Evolutionary conservation across 2,797 vertebrate genomes (phyloP), one percentile per base, ranked within the genome.

Genomic region (Danio jaintianensis): DNA sequence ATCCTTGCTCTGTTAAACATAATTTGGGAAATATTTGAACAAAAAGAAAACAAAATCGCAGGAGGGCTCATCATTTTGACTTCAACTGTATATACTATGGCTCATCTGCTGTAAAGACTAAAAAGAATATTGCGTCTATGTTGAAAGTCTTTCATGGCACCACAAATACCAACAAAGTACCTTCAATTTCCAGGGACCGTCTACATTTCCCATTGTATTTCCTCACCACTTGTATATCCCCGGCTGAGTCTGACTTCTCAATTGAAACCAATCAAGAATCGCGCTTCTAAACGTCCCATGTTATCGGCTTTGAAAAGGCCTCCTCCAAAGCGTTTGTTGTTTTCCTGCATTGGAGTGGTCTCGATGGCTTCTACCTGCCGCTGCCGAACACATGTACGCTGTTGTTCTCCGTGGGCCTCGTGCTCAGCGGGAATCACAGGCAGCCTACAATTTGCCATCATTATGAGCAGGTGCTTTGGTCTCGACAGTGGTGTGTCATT

Each of bases 371-470:
- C 45, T 82, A 75, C 79, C 83, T 82, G 76, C 66, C 63, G 42
- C 56, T 70, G 64, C 72, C 29, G 63, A 70, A 78, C 82, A 63
- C 53, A 56, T 71, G 80, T 67, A 82, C 1, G 71, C 78, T 77
- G 73, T 78, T 80, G 36, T 67, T 81, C 70, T 78, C 75, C 52
- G 53, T 70, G 55, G 80, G 75, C 78, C 84, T 75, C 20, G 62
- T 56, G 52, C 85, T 84, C 78, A 55, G 83, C 56, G 36, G 85
- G 79, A 80, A 75, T 63, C 79, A 10, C 40, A 79, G 56, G 67
- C 74, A 62, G 83, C 56, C 87, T 80, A 82, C 84, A 83, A 84
- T 87, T 86, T 85, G 73, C 74, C 83, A 84, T 84, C 83, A 85
- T 81, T 83, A 85, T 75, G 70, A 85, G 79, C 79, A 84, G 83